Conservation (phyloP, 2,888 invertebrate genomes). For the Heliconius ethilla region DNA sequence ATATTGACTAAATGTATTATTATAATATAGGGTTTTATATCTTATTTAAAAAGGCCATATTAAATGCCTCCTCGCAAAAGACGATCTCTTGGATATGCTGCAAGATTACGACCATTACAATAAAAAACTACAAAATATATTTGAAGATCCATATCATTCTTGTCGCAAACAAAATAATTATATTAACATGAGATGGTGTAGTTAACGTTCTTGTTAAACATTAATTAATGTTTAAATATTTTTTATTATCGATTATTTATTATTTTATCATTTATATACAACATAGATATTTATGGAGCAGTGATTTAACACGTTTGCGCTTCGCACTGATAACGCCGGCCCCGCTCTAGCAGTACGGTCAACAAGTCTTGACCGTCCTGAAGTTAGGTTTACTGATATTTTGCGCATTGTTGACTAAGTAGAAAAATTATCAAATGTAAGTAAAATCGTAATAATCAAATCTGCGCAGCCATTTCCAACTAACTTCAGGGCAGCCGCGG, state of each 20-base stretch:
- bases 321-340: constrained; percentile 52
- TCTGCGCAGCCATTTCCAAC: no score
- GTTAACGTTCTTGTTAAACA: neutral
- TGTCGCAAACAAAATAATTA: neutral
- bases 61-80: neutral
- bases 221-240: neutral
- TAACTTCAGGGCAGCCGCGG: no score
- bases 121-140: neutral
- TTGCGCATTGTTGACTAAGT: no score
- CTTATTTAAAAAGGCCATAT: no score
- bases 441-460: no score
- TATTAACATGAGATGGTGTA: neutral
- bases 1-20: no score
- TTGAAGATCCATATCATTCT: neutral
- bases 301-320: constrained; percentile 65
- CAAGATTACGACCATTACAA: neutral
- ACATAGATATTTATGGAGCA: constrained; percentile 46
- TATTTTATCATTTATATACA: constrained; percentile 39
- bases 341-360: constrained; percentile 22
- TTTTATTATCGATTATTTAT: constrained; percentile 35
- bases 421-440: no score
- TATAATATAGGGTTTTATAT: no score
- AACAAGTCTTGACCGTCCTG: no score
- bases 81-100: neutral
- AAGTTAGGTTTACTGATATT: no score